These are phyloP conservation scores for Glaucopsyche alexis DNA, from an alignment of 2,888 invertebrate species.

Conservation along the genomic window DNA sequence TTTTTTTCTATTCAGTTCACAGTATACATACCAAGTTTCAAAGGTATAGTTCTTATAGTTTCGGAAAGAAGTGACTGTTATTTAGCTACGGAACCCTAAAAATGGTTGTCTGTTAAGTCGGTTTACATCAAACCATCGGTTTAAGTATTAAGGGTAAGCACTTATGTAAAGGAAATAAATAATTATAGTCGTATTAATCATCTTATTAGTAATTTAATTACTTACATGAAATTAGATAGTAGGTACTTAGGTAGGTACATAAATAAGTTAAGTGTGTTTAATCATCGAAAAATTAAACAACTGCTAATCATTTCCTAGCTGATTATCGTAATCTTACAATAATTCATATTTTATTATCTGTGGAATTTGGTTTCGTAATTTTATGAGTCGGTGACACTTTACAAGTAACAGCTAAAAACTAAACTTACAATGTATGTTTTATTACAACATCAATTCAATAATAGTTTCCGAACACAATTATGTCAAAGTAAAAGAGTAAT, in stretches of 20 bases:
- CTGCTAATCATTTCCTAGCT: not conserved
- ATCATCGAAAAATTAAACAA: not conserved
- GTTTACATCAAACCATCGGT: too few species aligned
- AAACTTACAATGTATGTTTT: not conserved
- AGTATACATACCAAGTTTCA: too few species aligned
- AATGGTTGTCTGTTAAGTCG: too few species aligned
- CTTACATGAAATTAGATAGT: not conserved
- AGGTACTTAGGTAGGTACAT: too few species aligned
- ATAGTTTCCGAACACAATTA: constrained; percentile 24
- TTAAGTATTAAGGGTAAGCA: too few species aligned
- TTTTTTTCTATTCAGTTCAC: too few species aligned
- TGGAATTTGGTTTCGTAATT: not conserved
- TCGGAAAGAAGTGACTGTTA: too few species aligned
- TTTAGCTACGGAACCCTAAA: too few species aligned
- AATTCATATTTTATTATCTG: not conserved
- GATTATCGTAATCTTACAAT: constrained; percentile 3
- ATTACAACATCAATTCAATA: not conserved
- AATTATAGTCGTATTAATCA: not conserved
- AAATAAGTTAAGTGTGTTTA: not conserved
- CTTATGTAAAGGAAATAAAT: not conserved
- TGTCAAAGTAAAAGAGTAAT: constrained; percentile 26
- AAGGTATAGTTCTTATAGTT: too few species aligned
- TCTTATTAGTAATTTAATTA: not conserved
- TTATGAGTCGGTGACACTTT: constrained; percentile 5
- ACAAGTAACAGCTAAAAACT: not conserved